Conservation (phyloP, 2,888 invertebrate species). For the Epistrophella euchroma region DNA sequence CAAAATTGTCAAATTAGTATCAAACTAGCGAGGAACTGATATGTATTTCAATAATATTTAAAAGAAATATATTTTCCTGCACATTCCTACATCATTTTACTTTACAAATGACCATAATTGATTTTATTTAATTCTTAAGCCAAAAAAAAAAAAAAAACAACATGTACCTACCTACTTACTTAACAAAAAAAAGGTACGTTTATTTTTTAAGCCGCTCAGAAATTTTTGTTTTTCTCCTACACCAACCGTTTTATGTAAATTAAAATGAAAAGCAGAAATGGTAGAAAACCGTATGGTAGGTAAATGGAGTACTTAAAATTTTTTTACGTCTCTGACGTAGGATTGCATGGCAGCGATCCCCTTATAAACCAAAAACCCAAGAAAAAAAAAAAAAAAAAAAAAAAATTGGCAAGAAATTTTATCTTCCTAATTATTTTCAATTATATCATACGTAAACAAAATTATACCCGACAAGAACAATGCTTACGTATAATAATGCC, state of each 20-base stretch:
- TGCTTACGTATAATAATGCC: conserved; percentile 21
- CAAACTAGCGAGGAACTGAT: too few relatives aligned
- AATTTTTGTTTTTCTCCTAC: neutral
- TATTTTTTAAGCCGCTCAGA: neutral
- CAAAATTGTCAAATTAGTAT: too few relatives aligned
- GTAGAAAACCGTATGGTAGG: neutral
- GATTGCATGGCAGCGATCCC: neutral
- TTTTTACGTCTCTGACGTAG: neutral
- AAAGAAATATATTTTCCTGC: too few relatives aligned
- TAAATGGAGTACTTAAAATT: neutral
- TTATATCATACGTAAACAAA: conserved; percentile 46
- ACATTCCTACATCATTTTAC: too few relatives aligned
- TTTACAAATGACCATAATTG: neutral
- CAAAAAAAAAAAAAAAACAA: neutral
- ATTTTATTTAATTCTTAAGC: neutral
- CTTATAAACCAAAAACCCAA: neutral
- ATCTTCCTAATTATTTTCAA: conserved; percentile 42
- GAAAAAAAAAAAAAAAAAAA: neutral
- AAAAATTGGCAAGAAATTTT: neutral
- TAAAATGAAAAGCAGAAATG: neutral
- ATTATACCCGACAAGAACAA: conserved; percentile 41
- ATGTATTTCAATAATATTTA: too few relatives aligned
- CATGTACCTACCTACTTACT: too few relatives aligned
- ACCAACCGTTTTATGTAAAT: conserved; percentile 1
- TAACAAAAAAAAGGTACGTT: too few relatives aligned